Evolutionary conservation across 2,113 vertebrate species (phyloP), one percentile per base, ranked within the genome.

Genomic region (Variabilichromis moorii): DNA sequence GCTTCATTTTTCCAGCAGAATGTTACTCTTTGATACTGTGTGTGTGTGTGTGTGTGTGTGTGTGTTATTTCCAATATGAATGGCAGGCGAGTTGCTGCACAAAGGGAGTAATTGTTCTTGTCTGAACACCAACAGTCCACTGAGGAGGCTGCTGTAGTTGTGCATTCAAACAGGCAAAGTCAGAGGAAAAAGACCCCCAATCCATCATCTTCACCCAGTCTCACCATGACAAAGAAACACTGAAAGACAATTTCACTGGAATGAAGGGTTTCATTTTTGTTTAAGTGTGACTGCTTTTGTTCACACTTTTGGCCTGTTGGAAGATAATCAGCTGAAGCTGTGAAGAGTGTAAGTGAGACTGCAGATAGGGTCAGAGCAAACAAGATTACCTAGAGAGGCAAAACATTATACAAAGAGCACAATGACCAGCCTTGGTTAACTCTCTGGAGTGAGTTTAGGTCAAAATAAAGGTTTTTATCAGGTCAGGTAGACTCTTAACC

Each of bases 41-140:
- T 42, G 68, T 35, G 9, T 47, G 54, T 51, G 80, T 50, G 66
- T 85, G 68, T 50, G 7, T 47, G 66, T 50, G 55, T 73, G 31
- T 26, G 33, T 24, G 31, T 83, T 85, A 35, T 89, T 93, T 87
- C 88, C 66, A 59, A 88, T 80, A 83, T 92, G 94, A 92, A 93
- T 92, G 93, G 92, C 88, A 87, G 61, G 61, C 81, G 84, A 92
- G 83, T 92, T 73, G 85, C 86, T 57, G 82, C 90, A 95, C 94
- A 96, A 95, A 95, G 92, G 76, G 88, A 84, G 87, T 85, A 91
- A 95, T 95, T 95, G 95, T 95, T 94, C 91, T 84, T 73, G 90
- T 90, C 86, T 91, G 85, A 89, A 85, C 91, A 88, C 87, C 89
- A 87, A 80, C 89, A 89, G 90, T 86, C 80, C 55, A 81, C 73